Conservation (phyloP, 2,113 vertebrate genomes). For the Rhombomys opimus region DNA sequence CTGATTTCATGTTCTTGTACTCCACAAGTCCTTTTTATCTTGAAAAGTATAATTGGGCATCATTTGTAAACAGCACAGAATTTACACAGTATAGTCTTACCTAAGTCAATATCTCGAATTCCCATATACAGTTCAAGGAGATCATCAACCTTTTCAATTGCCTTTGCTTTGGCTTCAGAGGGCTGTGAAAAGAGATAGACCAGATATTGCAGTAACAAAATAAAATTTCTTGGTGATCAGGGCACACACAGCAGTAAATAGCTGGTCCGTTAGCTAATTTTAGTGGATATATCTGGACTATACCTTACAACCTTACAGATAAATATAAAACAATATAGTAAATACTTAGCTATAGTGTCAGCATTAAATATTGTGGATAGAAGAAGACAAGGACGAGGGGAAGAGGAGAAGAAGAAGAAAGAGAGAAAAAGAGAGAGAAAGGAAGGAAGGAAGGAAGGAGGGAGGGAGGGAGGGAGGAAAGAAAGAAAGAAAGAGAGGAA, state of each 20-base stretch:
- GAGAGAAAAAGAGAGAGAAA: no score
- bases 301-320: neutral
- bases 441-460: no score
- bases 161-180: slow-evolving; percentile 94
- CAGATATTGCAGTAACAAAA: neutral
- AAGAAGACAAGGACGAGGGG: no score
- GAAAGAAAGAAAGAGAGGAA: neutral
- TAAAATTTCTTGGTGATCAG: neutral
- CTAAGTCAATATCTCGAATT: slow-evolving; percentile 95
- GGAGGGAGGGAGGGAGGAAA: neutral
- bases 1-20: slow-evolving; percentile 8
- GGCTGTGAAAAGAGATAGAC: slow-evolving; percentile 87
- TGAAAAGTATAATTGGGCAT: neutral
- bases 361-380: neutral
- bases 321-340: neutral
- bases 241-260: neutral
- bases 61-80: neutral
- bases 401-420: no score
- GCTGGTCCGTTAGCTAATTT: slow-evolving; percentile 9
- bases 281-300: slow-evolving; percentile 4
- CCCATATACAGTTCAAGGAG: slow-evolving; percentile 99
- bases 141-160: slow-evolving; percentile 95
- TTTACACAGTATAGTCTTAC: slow-evolving; percentile 85
- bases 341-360: slow-evolving; percentile 24
- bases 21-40: slow-evolving; percentile 16